A percentile compares a stretch with the other conserved stretches of the same genome.
These are phyloP conservation scores for Gandaritis pyraliata DNA, from an alignment of 2,888 invertebrate species.

Conservation along the genomic window DNA sequence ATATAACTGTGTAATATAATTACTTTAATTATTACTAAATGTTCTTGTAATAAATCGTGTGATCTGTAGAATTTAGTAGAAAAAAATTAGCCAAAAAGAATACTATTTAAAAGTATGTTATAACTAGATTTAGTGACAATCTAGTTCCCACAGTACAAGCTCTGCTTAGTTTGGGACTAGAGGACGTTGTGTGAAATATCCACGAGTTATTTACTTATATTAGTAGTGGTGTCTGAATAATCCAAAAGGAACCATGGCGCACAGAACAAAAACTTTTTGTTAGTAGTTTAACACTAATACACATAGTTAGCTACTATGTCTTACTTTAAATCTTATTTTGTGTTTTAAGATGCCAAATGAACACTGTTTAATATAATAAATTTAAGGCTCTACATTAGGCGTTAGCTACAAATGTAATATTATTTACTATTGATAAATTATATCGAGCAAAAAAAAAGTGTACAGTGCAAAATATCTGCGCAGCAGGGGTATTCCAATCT, in stretches of 20 bases:
- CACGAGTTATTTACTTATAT: too few relatives aligned
- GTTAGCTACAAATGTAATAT: neutral
- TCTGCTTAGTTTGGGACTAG: too few relatives aligned
- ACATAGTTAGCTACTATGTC: too few relatives aligned
- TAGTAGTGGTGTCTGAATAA: conserved; percentile 8
- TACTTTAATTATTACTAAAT: conserved; percentile 54
- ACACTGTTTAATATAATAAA: neutral
- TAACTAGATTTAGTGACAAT: conserved; percentile 18
- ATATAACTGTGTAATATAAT: conserved; percentile 59
- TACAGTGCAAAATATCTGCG: too few relatives aligned
- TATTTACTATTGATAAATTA: too few relatives aligned
- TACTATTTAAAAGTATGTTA: conserved; percentile 24
- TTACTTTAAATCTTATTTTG: neutral
- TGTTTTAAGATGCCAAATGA: neutral
- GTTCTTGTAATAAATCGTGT: conserved; percentile 71
- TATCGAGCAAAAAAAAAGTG: too few relatives aligned
- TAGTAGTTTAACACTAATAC: too few relatives aligned
- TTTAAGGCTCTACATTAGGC: neutral
- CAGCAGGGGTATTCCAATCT: too few relatives aligned
- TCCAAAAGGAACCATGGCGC: neutral
- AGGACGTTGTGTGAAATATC: too few relatives aligned
- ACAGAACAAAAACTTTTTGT: too few relatives aligned
- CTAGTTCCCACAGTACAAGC: too few relatives aligned
- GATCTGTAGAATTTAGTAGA: conserved; percentile 69
- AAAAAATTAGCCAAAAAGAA: conserved; percentile 54